A percentile compares a stretch with the other conserved stretches of the same genome.
These are phyloP conservation scores for Mustela lutreola DNA, from an alignment of 2,113 vertebrate genomes.

Conservation along the genomic window DNA sequence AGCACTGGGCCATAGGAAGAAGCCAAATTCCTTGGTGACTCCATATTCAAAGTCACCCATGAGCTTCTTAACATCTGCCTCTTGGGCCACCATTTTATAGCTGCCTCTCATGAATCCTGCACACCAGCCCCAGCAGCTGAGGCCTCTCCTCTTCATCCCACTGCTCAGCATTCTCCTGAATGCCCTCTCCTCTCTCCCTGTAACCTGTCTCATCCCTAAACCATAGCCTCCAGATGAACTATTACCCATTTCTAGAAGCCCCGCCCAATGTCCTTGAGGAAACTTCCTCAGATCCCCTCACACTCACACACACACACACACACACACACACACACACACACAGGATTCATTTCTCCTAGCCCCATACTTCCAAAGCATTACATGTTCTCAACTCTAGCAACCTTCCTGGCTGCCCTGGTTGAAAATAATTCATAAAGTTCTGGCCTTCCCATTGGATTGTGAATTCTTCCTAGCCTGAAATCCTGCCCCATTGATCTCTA, in stretches of 20 bases:
- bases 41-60: not conserved
- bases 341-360: not conserved
- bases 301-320: too few relatives aligned
- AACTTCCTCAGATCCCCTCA: not conserved
- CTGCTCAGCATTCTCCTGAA: not conserved
- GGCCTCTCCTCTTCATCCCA: not conserved
- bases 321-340: not conserved
- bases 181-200: not conserved
- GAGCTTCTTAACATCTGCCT: not conserved
- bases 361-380: not conserved
- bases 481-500: not conserved
- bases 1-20: not conserved
- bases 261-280: not conserved
- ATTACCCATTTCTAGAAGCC: not conserved
- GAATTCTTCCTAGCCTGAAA: not conserved
- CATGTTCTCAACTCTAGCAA: not conserved
- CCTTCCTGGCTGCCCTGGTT: not conserved
- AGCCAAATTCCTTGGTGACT: not conserved
- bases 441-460: not conserved
- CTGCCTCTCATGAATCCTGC: not conserved
- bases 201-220: not conserved
- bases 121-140: not conserved
- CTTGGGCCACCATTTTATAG: not conserved
- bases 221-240: not conserved
- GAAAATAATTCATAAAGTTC: not conserved